These are phyloP conservation scores for Etheostoma perlongum DNA, from an alignment of 2,797 vertebrate species.

Conservation along the genomic window DNA sequence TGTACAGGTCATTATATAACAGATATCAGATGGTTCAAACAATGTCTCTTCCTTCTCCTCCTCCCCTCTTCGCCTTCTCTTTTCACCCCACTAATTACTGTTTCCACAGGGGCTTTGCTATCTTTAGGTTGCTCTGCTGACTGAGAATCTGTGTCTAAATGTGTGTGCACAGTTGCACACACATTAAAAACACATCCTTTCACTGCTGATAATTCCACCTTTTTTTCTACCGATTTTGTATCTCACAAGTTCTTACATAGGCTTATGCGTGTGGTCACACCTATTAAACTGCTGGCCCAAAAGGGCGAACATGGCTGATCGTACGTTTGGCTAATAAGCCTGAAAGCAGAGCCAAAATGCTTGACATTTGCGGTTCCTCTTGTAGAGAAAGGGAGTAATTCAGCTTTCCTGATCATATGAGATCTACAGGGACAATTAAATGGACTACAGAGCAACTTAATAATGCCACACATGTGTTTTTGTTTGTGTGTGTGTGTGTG, in stretches of 20 bases:
- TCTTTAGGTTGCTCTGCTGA: constrained; percentile 79
- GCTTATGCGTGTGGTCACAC: constrained; percentile 42
- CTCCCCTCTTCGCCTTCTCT: constrained; percentile 44
- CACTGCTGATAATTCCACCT: constrained; percentile 58
- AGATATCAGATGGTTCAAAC: constrained; percentile 78
- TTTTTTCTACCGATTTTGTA: constrained; percentile 34
- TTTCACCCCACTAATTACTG: constrained; percentile 81
- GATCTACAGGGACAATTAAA: constrained; percentile 58
- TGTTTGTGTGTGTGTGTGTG: constrained; percentile 14
- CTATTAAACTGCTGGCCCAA: constrained; percentile 65
- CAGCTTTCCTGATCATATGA: constrained; percentile 69
- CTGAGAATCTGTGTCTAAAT: constrained; percentile 62
- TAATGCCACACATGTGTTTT: constrained; percentile 64
- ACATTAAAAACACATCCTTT: constrained; percentile 43
- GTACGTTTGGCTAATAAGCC: constrained; percentile 64
- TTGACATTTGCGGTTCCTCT: constrained; percentile 80
- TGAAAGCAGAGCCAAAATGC: constrained; percentile 72
- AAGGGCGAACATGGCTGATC: constrained; percentile 65
- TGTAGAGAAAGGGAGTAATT: constrained; percentile 72
- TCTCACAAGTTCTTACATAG: constrained; percentile 47
- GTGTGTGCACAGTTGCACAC: constrained; percentile 44
- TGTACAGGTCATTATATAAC: constrained; percentile 78
- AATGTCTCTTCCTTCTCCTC: constrained; percentile 68
- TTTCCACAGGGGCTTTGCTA: constrained; percentile 80
- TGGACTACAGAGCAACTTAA: constrained; percentile 60